Evolutionary conservation across 2,888 invertebrate genomes (phyloP), one percentile per base, ranked within the genome.

Genomic region (Zaprionus bogoriensis): DNA sequence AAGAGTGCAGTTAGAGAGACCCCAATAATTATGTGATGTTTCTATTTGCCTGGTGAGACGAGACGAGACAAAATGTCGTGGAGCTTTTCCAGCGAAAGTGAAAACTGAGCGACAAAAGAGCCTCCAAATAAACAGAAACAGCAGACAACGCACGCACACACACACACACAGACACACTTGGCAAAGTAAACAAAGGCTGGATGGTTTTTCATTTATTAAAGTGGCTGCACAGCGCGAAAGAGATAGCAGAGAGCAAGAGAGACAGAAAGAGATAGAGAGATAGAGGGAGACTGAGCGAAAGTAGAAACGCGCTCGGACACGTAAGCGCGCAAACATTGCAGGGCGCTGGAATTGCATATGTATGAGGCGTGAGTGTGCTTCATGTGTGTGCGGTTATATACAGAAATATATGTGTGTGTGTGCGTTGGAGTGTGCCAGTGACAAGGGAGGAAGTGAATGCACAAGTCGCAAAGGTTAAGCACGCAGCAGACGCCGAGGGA

Each of bases 151-250:
- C 38, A 51, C 19, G 51, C 38, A 60, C 17, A 54, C 27, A 59
- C 9, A 51, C 38, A 59, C 30, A 60, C 22, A 48, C 30, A 51
- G 47, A 67, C 68, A 73, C 66, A 63, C 68, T 51, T 50, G 61
- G 23, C 20, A 41, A 63, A 57, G 65, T 60, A 65, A 83, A 76
- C 77, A 82, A 75, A 66, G 66, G 54, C 61, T 70, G 72, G 48
- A 74, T 69, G 79, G 69, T 74, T 83, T 84, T 87, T 84, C 88
- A 84, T 87, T 86, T 86, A 76, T 74, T 80, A 67, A 84, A 84
- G 88, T 84, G 88, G 55, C 52, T 53, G 47, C 57, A 39, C 17
- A 19, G 32, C 9, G 7, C 14, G 32, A 9, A 14, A 36, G 32
- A 36, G 32, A 14, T 7, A n/a, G 32, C 32, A 38, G 4, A 10